Evolutionary conservation across 2,797 vertebrate species (phyloP), one percentile per base, ranked within the genome.

Genomic region (Phalanger gymnotis): DNA sequence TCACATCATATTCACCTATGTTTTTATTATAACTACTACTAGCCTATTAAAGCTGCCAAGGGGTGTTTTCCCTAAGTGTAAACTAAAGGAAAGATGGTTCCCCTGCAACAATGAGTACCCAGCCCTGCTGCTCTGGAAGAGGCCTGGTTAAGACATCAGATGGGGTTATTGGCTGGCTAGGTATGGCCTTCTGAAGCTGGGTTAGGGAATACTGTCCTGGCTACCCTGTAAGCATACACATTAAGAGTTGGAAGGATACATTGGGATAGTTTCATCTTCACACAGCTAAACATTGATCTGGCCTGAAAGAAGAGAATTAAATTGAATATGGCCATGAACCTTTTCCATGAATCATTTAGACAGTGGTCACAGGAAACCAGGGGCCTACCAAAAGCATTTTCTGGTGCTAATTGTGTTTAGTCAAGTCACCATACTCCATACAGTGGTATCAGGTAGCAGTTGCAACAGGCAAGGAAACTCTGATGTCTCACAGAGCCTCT

Each of bases 381-480:
- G 30, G 52, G 40, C 34, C 92, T 92, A 53, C 14, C 5, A 52
- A 7, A 73, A 40, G 22, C 34, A 34, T 54, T 81, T 54, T 54
- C 58, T 92, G 53, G 53, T 28, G 30, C 34, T 31, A 12, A 34
- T 25, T 81, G 7, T 47, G 40, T 47, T 81, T 47, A 47, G 73
- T 81, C n/a, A 81, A 81, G n/a, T 81, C 66, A 73, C 66, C 6
- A 40, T 73, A 19, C 22, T 81, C 22, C 73, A 81, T 47, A 11
- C 2, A 47, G 51, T 0, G 0, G n/a, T 5, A 0, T 51, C 0
- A 0, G 5, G 0, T 22, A 58, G 52, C 22, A 40, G 0, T 34
- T 61, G 54, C 95, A 25, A 55, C 13, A 66, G 92, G 73, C 66
- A 66, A 56, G 53, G 90, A 90, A 95, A 31, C 16, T 30, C 5